Base-by-base conservation (phyloP, 1,140 invertebrate genomes). In the Leptonema lineaticorne region DNA sequence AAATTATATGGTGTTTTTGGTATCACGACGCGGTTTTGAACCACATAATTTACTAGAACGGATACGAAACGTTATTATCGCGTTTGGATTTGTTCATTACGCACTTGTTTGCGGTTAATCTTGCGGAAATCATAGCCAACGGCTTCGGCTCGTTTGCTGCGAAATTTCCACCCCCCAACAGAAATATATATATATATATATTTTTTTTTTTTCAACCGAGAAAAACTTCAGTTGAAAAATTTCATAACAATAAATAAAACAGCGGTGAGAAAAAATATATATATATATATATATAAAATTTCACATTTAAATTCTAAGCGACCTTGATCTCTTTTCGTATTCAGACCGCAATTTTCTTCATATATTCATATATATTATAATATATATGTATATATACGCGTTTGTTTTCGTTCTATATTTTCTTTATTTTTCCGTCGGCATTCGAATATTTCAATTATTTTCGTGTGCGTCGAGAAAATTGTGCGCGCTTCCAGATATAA, bases 81-180 rank as follows among this genome's bases (percentile, higher is more conserved):
- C 66, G 71, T 72, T 72, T 69, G 68, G 63, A 72, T 72, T 72
- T 72, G 71, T 72, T 72, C 71, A 72, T 72, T 72, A 72, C 71
- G 68, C 59, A 72, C 67, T 72, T 72, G 71, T 72, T 72, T 72
- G 71, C 58, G 71, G 71, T 72, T 72, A 72, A 72, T 72, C 71
- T 72, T 63, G 68, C 60, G 71, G 71, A 72, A 72, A 69, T 69
- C 66, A 58, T 58, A 50, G 64, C 50, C 30, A 50, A 24, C 46
- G 45, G 63, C n/a, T 46, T 18, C 45, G 45, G 30, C 22, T 28
- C 22, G 46, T 53, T 53, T 64, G 26, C 48, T 16, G 63, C 18
- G 14, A 28, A 63, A 63, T 48, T 48, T 29, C 9, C 62, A 37
- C 16, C 16, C 29, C 9, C 2, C 11, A 16, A 20, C 4, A n/a